phyloP scores from a whole-genome alignment of 2,797 vertebrate species.

The Pseudochirops corinnae region DNA sequence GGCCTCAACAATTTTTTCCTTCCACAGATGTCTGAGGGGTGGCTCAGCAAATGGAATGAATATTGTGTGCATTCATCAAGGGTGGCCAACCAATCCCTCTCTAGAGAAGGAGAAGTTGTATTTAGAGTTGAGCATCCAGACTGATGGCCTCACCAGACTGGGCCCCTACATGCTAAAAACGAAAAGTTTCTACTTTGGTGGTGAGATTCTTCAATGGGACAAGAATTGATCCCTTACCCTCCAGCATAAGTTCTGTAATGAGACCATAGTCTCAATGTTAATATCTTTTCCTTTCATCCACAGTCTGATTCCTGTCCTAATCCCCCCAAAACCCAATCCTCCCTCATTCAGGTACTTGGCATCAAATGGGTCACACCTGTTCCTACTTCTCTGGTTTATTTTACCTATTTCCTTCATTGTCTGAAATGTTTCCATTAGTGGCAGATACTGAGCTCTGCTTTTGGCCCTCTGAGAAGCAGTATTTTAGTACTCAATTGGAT shows the following conservation, averaged over 20 bases:
- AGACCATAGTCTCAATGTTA: background rate
- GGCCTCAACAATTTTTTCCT: conserved; percentile 21
- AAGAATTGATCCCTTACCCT: background rate
- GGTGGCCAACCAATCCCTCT: background rate
- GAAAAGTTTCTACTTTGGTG: background rate
- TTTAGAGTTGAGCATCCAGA: background rate
- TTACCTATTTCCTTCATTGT: background rate
- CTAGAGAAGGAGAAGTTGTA: background rate
- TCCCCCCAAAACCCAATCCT: background rate
- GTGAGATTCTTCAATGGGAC: background rate
- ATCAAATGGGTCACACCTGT: background rate
- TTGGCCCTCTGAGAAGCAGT: background rate
- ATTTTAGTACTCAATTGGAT: background rate
- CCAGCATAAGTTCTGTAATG: background rate
- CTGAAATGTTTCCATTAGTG: background rate
- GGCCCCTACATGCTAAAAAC: background rate
- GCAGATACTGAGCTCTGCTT: too few species aligned
- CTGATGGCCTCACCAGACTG: background rate
- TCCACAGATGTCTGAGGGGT: background rate
- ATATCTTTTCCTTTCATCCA: background rate
- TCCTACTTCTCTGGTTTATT: background rate
- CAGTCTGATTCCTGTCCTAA: background rate
- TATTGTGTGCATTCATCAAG: background rate
- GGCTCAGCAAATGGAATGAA: background rate
- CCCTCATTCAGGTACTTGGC: background rate